Base-by-base conservation (phyloP, 2,888 invertebrate genomes). In the Eumerus sabulonum region DNA sequence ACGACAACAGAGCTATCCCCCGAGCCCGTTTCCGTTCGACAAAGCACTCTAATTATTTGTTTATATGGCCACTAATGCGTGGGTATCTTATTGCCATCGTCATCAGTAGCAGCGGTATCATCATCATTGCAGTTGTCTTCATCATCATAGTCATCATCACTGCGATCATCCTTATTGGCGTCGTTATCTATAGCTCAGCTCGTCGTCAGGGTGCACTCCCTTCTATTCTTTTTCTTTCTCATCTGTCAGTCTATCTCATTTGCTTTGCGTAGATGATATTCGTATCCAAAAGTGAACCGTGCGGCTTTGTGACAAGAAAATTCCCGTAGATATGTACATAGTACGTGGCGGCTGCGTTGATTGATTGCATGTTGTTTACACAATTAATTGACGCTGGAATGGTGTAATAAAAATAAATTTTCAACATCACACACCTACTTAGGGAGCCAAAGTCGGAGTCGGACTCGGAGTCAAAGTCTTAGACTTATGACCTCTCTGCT, bases 311-410 rank as follows among this genome's bases (percentile, higher is more conserved):
- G 74, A 74, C 79, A 74, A 76, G 64, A 62, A 53, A 38, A 27
- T 27, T 4, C 27, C 7, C 1, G 16, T 59, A 53, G 47, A 74
- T 56, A n/a, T n/a, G n/a, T n/a, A n/a, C n/a, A n/a, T n/a, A n/a
- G n/a, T n/a, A 68, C 70, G 40, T 51, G 56, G 66, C 60, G 62
- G 60, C 57, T 59, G 42, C 19, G 68, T 79, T 79, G 79, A 79
- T 79, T 74, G 79, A 79, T 79, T 79, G 79, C 74, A 79, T 79
- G 63, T 74, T 79, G 79, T 79, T 79, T 79, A 79, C 79, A 79
- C 68, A 79, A 79, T 79, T 70, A 79, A 79, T 79, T 70, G 79
- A 74, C 73, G 73, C 63, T 57, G 53, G 74, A 74, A 74, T 79
- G 64, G 70, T 77, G 74, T 60, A 74, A 79, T 79, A 79, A 74